Evolutionary conservation across 2,888 invertebrate genomes (phyloP).

Genomic region (Acanthosoma haemorrhoidale): DNA sequence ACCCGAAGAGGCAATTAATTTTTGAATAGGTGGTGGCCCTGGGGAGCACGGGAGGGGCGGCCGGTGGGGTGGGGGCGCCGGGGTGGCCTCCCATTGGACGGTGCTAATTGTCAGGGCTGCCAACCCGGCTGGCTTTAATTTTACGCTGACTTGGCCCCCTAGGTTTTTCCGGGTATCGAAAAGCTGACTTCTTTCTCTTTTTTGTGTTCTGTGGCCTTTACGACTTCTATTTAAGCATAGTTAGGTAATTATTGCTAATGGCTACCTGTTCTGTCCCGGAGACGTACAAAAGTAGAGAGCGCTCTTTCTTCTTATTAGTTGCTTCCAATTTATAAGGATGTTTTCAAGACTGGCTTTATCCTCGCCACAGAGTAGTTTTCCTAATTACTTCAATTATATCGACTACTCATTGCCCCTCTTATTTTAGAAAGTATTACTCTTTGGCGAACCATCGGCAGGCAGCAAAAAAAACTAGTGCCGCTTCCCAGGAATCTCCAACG

Average conservation of each 20-base stretch:
- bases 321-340: too few species aligned
- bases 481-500: too few species aligned
- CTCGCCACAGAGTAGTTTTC: neutral
- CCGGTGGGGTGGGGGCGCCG: neutral
- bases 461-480: too few species aligned
- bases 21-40: conserved; percentile 15
- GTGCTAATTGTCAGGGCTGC: conserved; percentile 15
- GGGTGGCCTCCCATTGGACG: neutral
- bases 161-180: neutral
- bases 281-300: neutral
- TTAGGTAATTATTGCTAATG: neutral
- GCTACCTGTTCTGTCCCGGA: neutral
- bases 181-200: neutral
- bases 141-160: neutral
- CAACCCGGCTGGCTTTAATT: conserved; percentile 11
- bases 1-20: conserved; percentile 24
- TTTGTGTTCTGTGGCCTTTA: neutral
- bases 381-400: neutral
- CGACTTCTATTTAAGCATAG: neutral
- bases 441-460: too few species aligned
- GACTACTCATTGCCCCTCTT: too few species aligned
- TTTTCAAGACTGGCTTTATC: too few species aligned
- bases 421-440: too few species aligned
- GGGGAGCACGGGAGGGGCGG: neutral
- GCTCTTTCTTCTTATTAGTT: too few species aligned